A percentile compares a stretch with the other conserved stretches of the same genome.
Evolutionary conservation across 2,797 vertebrate genomes (phyloP).

Genomic region (Acanthurus tractus): DNA sequence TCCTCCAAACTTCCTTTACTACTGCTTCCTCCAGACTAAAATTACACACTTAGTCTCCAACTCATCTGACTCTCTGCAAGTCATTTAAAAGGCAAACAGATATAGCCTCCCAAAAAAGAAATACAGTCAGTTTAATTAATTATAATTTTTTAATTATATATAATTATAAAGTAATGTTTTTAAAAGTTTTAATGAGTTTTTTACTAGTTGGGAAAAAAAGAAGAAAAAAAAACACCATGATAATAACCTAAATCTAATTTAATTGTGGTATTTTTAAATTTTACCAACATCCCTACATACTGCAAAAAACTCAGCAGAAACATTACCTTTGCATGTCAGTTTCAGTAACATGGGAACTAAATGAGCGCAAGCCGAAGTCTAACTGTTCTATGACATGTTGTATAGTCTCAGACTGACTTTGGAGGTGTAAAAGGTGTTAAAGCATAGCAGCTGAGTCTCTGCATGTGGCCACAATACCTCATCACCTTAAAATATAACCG

Average conservation of each 20-base stretch:
- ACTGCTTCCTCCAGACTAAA: slow-evolving; percentile 52
- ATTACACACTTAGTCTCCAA: slow-evolving; percentile 29
- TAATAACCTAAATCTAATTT: neutral
- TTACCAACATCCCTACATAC: neutral
- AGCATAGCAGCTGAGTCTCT: neutral
- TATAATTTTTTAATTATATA: no score
- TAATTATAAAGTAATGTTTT: neutral
- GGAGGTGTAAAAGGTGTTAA: neutral
- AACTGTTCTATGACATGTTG: neutral
- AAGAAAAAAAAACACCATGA: no score
- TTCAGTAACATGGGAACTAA: slow-evolving; percentile 3
- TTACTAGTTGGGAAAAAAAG: neutral
- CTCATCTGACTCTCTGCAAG: slow-evolving; percentile 14
- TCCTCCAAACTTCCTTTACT: slow-evolving; percentile 50
- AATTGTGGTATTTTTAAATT: neutral
- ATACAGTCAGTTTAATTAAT: neutral
- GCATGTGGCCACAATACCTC: neutral
- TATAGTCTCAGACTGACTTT: neutral
- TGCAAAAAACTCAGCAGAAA: neutral
- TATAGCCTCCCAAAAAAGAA: neutral
- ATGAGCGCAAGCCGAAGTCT: neutral
- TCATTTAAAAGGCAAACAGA: slow-evolving; percentile 8
- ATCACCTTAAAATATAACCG: neutral
- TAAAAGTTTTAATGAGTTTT: neutral
- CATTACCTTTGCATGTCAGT: neutral